Evolutionary conservation across 2,888 invertebrate species (phyloP).

Genomic region (Beris chalybata): DNA sequence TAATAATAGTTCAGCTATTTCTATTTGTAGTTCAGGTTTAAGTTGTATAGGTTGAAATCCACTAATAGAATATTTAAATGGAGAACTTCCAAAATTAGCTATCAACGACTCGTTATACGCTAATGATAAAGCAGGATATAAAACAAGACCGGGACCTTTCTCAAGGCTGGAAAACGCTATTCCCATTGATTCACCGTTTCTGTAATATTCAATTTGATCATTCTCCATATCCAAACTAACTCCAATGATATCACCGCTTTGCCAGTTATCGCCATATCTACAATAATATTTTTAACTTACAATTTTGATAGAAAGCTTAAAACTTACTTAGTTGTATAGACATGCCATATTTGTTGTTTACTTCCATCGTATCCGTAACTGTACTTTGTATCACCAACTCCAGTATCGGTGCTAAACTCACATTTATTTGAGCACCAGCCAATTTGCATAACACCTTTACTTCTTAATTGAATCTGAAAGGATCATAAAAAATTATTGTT

Average conservation of each 20-base stretch:
- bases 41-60: conserved; percentile 70
- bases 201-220: conserved; percentile 66
- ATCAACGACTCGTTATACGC: conserved; percentile 75
- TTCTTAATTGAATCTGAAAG: conserved; percentile 67
- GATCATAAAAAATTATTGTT: too few species aligned
- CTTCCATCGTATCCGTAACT: conserved; percentile 71
- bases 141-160: conserved; percentile 73
- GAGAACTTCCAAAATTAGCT: conserved; percentile 76
- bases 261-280: conserved; percentile 76
- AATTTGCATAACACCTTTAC: conserved; percentile 86
- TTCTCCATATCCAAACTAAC: conserved; percentile 74
- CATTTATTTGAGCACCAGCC: conserved; percentile 81
- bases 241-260: conserved; percentile 80
- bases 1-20: conserved; percentile 49
- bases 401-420: conserved; percentile 75
- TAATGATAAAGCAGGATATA: conserved; percentile 79
- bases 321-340: conserved; percentile 53
- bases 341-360: conserved; percentile 56
- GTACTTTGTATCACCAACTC: conserved; percentile 74
- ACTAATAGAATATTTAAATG: conserved; percentile 67
- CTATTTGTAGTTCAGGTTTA: conserved; percentile 49
- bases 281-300: background rate
- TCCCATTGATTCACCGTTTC: conserved; percentile 77
- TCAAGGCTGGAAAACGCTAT: conserved; percentile 71
- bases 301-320: too few species aligned